Evolutionary conservation across 2,797 vertebrate species (phyloP), one percentile per base, ranked within the genome.

Genomic region (Leptoclinus maculatus): DNA sequence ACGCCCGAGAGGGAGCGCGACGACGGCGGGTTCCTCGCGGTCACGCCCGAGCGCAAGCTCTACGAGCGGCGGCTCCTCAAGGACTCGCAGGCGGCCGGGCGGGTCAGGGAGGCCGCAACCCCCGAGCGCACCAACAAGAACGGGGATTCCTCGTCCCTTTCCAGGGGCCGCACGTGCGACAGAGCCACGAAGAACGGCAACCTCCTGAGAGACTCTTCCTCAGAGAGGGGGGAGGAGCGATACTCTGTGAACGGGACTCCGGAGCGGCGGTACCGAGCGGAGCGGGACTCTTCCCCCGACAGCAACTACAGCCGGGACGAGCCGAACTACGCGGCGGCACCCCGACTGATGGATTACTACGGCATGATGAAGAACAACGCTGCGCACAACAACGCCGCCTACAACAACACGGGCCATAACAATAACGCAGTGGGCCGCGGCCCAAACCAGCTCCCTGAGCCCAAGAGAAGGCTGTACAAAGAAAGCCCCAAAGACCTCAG

Each of bases 401-500:
- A 88, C 85, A 93, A 93, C 1, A 97, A 96, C 71, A 69, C 91
- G 7, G 89, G 90, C 83, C 91, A 92, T 66, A 92, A 92, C 84
- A 91, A 88, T 77, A 91, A 91, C 43, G 27, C 87, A 62, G 83
- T 59, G 0, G 87, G 91, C 90, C 93, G 85, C 85, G 92, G 88
- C 82, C 89, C 94, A 36, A 93, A 94, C 84, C 96, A 96, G 69
- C 91, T 83, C 47, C 93, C 95, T 0, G 96, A 98, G 93, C 97
- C 96, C 93, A 97, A 97, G 84, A 93, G 97, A 92, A 94, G 96
- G 88, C 94, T 96, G 25, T 97, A 97, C 95, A 98, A 97, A 94
- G 97, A 99, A 87, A 98, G 97, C 93, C 97, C 96, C 95, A 97
- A 97, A 71, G 97, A 99, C 95, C 98, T 99, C 93, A 99, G 98